phyloP scores from a whole-genome alignment of 2,888 invertebrate species.

The Arge pagana region DNA sequence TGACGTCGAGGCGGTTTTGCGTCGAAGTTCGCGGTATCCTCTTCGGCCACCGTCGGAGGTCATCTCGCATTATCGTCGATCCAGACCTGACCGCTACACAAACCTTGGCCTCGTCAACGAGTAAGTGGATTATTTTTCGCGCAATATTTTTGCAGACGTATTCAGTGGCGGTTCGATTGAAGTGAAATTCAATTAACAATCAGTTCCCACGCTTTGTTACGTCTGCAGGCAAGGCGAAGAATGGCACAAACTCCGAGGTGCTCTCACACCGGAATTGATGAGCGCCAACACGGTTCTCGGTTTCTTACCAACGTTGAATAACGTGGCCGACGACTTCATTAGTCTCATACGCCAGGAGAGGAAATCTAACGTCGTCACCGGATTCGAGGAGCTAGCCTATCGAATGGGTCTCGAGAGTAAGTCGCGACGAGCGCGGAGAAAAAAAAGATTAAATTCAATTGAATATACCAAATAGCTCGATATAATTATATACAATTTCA shows the following conservation, averaged over 20 bases:
- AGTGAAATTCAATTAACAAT: no score
- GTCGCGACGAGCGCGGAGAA: no score
- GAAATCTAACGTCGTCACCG: constrained; percentile 51
- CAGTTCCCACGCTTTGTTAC: no score
- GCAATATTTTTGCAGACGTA: not conserved
- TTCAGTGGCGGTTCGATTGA: no score
- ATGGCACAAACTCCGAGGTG: constrained; percentile 75
- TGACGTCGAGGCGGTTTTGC: constrained; percentile 79
- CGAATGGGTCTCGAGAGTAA: constrained; percentile 80
- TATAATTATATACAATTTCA: no score
- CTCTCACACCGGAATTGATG: constrained; percentile 75
- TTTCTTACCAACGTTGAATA: constrained; percentile 75
- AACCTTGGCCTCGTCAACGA: constrained; percentile 83
- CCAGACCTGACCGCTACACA: constrained; percentile 78
- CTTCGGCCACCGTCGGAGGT: constrained; percentile 83
- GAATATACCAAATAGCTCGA: no score
- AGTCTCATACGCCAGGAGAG: constrained; percentile 66
- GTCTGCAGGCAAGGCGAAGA: constrained; percentile 74
- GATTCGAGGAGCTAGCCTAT: constrained; percentile 75
- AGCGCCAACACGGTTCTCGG: constrained; percentile 76
- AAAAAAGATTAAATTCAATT: no score
- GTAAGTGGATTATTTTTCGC: constrained; percentile 67
- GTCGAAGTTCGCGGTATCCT: constrained; percentile 74
- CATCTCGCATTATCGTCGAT: constrained; percentile 73
- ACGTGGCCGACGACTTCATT: constrained; percentile 79